Conservation (phyloP, 2,113 vertebrate species). For the Limanda limanda region DNA sequence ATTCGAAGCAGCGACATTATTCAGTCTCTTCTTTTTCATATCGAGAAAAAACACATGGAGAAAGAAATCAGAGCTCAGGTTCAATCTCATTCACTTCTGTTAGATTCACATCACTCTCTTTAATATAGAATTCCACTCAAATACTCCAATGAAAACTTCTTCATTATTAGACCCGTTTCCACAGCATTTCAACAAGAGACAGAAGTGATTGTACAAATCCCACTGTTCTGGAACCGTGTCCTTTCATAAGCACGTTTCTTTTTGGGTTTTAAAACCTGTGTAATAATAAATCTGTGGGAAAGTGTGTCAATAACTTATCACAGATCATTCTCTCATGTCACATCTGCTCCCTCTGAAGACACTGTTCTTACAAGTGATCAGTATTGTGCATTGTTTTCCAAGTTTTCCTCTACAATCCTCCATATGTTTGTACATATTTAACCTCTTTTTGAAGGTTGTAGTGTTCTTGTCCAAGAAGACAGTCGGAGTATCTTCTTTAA, state of each 20-base stretch:
- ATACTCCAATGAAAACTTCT: constrained; percentile 10
- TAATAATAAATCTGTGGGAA: background rate
- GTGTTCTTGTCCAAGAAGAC: constrained; percentile 2
- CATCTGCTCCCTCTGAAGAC: background rate
- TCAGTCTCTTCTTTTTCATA: constrained; percentile 46
- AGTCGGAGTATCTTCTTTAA: background rate
- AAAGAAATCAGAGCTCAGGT: constrained; percentile 23
- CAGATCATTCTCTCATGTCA: background rate
- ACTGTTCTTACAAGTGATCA: background rate
- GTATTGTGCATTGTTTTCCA: background rate
- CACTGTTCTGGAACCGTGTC: background rate
- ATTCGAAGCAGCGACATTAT: constrained; percentile 1
- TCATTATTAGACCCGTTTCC: background rate
- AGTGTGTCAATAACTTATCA: background rate
- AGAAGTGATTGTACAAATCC: background rate
- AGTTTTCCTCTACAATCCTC: constrained; percentile 1
- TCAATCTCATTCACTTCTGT: constrained; percentile 48
- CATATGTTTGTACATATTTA: background rate
- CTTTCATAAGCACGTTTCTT: background rate
- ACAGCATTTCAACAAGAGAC: background rate
- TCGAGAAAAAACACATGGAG: constrained; percentile 45
- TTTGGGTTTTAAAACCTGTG: no score
- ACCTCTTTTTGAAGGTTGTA: background rate
- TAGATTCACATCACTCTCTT: constrained; percentile 40
- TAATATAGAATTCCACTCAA: constrained; percentile 27